Percentiles rank a stretch among this genome's conserved stretches.
Evolutionary conservation across 2,797 vertebrate genomes (phyloP).

Genomic region (Microctenopoma lineatum): DNA sequence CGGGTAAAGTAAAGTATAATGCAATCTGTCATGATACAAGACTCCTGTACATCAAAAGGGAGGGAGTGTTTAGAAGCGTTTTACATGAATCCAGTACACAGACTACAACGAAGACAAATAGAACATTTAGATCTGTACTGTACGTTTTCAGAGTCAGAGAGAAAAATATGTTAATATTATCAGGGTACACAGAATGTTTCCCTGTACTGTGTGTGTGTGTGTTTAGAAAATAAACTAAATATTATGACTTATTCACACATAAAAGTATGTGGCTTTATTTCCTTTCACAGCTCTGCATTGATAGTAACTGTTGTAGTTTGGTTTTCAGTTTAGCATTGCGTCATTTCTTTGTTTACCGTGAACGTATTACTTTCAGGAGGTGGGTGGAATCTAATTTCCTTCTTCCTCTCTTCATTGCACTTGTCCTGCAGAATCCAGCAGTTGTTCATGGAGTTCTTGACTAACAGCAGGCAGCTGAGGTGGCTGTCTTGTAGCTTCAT

Average conservation of each 20-base stretch:
- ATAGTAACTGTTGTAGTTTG: conserved; percentile 9
- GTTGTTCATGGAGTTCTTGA: conserved; percentile 94
- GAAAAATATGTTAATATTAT: background rate
- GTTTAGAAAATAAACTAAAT: no score
- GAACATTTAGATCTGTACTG: background rate
- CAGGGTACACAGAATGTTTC: background rate
- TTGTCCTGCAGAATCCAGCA: conserved; percentile 90
- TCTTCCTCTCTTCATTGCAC: background rate
- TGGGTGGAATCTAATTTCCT: conserved; percentile 9
- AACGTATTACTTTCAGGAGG: background rate
- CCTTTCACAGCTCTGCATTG: background rate
- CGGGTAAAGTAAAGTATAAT: background rate
- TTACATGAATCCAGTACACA: background rate
- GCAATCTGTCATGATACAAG: background rate
- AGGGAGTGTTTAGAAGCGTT: background rate
- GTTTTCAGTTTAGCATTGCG: background rate
- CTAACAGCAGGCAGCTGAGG: conserved; percentile 94
- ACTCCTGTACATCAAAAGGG: background rate
- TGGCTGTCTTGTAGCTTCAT: conserved; percentile 97
- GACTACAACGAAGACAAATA: no score
- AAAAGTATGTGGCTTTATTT: no score
- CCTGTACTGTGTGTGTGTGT: no score
- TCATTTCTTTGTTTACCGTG: background rate
- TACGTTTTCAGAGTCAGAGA: background rate
- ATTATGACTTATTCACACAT: no score